These are phyloP conservation scores for Scomber japonicus DNA, from an alignment of 2,113 vertebrate species.

Conservation along the genomic window DNA sequence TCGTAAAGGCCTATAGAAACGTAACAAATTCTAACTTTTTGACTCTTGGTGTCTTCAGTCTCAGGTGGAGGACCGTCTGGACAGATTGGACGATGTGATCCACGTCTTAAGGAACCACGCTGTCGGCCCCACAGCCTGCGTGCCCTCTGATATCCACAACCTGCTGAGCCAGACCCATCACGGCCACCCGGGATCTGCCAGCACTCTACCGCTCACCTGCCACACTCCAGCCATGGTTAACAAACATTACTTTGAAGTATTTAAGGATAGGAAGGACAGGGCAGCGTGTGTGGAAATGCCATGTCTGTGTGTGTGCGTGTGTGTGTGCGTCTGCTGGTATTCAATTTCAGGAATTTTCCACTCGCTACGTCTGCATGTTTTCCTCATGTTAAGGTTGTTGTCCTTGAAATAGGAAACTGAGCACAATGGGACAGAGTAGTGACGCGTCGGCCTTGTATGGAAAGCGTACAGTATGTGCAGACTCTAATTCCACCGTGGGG, in stretches of 20 bases:
- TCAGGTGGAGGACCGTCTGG: constrained; percentile 96
- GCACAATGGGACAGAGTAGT: constrained; percentile 59
- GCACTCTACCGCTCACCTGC: constrained; percentile 63
- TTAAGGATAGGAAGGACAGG: constrained; percentile 33
- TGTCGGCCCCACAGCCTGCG: constrained; percentile 90
- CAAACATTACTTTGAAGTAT: constrained; percentile 63
- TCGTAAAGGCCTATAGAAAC: no score
- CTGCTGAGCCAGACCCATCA: constrained; percentile 71
- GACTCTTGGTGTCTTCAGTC: constrained; percentile 80
- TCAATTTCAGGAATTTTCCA: constrained; percentile 80
- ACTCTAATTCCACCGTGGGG: constrained; percentile 65
- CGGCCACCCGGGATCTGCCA: constrained; percentile 52
- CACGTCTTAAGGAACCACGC: constrained; percentile 96
- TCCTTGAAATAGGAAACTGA: constrained; percentile 85
- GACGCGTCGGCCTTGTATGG: constrained; percentile 45
- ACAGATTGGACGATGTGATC: constrained; percentile 96
- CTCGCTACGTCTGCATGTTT: constrained; percentile 83
- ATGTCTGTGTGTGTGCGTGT: constrained; percentile 17
- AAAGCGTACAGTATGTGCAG: constrained; percentile 48
- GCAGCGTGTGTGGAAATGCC: constrained; percentile 34
- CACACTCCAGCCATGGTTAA: constrained; percentile 88
- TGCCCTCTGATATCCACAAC: constrained; percentile 88
- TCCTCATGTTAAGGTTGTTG: constrained; percentile 85
- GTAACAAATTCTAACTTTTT: background rate
- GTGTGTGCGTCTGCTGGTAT: constrained; percentile 34